Base-by-base conservation (phyloP, 2,888 invertebrate genomes). In the Polymixis lichenea region DNA sequence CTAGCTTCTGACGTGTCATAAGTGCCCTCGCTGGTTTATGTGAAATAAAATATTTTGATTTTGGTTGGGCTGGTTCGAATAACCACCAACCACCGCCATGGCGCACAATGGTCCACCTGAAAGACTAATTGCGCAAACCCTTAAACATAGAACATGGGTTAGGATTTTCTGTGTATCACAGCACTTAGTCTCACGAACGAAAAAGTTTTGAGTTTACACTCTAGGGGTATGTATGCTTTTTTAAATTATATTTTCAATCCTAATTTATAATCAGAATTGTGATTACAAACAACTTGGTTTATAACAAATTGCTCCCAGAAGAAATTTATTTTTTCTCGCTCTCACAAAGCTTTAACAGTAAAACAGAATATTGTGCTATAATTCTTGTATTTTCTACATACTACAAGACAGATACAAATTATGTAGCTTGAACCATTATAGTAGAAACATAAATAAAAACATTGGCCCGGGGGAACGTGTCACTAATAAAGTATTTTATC, bases 401-500 rank as follows among this genome's bases (percentile, higher is more conserved):
- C 61, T 71, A 75, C 67, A 75, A 80, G 60, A 61, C 64, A 55
- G 62, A 77, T 69, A 83, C 60, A 78, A 83, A 83, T 83, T 76
- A 81, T 74, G 65, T 61, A 46, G 32, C 49, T 60, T 56, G 38
- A 68, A 61, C 70, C 64, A 73, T 84, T 80, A 78, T 76, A 68
- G 77, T 65, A 77, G 49, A 66, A 76, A 67, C 46, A 82, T 75
- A 86, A 82, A 82, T 77, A 86, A 82, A n/a, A 80, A 77, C 61
- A 61, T 53, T 80, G 60, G 65, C 82, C 53, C 64, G 9, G n/a
- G 83, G 77, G 72, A 78, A 46, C 61, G 32, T 77, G 74, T 78
- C 70, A 75, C 77, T 77, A 82, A 84, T 84, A 86, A 84, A 86
- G 75, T 82, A 82, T 78, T 82, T 82, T 80, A 78, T 80, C 53